Percentiles rank a stretch among this genome's conserved stretches.
Conservation (phyloP, 2,888 invertebrate species). For the Drymonia ruficornis region DNA sequence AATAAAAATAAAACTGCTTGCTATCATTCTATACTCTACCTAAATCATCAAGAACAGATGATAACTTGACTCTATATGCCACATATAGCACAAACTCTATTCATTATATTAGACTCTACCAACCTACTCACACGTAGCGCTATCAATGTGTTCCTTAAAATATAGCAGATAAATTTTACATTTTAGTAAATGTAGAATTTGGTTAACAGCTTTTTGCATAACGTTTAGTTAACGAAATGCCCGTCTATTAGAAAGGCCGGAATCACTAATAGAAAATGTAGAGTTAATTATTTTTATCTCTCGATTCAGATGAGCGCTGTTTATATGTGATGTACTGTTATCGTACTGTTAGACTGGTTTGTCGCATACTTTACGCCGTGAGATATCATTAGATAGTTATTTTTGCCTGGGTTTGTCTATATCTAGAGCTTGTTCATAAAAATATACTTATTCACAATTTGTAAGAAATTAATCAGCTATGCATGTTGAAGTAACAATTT, state of each 20-base stretch:
- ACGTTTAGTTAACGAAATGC: background rate
- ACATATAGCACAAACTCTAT: too few species aligned
- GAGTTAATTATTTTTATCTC: constrained; percentile 6
- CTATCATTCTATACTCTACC: background rate
- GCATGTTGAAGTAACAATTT: background rate
- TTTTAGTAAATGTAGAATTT: background rate
- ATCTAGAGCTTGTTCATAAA: background rate
- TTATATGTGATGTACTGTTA: constrained; percentile 13
- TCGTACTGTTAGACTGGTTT: constrained; percentile 14
- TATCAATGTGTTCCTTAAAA: background rate
- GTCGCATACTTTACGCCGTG: constrained; percentile 9
- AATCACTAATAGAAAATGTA: background rate
- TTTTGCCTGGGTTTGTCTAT: background rate
- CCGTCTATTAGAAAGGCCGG: constrained; percentile 4
- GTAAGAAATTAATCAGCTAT: background rate
- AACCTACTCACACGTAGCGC: background rate
- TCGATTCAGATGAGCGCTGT: background rate
- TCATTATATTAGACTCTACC: background rate
- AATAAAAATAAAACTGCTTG: background rate
- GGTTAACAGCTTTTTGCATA: background rate
- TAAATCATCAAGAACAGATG: background rate
- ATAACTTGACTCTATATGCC: background rate
- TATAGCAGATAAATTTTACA: background rate
- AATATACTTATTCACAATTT: background rate
- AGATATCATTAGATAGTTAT: constrained; percentile 11